These are phyloP conservation scores for Tetranychus truncatus DNA, from an alignment of 2,888 invertebrate genomes.

Conservation along the genomic window DNA sequence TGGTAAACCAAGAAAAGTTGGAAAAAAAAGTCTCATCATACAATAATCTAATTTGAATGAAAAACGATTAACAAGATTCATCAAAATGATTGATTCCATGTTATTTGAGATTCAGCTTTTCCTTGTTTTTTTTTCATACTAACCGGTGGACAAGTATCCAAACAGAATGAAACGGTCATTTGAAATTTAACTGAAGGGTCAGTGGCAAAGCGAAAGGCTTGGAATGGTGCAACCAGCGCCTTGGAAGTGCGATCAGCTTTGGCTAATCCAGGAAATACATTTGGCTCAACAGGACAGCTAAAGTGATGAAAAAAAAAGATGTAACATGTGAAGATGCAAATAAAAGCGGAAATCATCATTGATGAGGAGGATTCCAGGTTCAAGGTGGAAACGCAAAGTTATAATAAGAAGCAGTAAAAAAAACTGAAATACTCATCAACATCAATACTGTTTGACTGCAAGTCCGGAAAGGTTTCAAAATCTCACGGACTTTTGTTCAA, in stretches of 20 bases:
- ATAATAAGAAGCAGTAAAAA: not conserved
- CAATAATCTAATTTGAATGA: not conserved
- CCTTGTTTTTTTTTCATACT: constrained; percentile 13
- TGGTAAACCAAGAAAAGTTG: not conserved
- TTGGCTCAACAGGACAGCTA: constrained; percentile 27
- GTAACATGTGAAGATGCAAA: not conserved
- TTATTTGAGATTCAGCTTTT: not conserved
- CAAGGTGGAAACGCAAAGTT: not conserved
- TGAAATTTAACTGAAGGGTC: constrained; percentile 23
- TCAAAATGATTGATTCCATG: not conserved
- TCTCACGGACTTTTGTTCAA: not conserved
- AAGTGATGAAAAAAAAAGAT: not conserved
- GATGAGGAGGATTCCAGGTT: not conserved
- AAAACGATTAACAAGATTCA: not conserved
- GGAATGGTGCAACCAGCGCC: constrained; percentile 25
- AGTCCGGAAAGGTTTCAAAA: not conserved
- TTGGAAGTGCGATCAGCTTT: constrained; percentile 21
- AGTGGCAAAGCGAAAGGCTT: constrained; percentile 27
- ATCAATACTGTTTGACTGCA: not conserved
- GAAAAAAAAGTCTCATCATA: not conserved
- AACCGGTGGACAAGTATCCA: constrained; percentile 26
- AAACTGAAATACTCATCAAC: not conserved
- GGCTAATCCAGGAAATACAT: constrained; percentile 25
- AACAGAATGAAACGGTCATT: constrained; percentile 24
- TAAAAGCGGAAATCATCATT: not conserved